phyloP scores from a whole-genome alignment of 2,113 vertebrate species.

The Epinephelus cyanopodus region DNA sequence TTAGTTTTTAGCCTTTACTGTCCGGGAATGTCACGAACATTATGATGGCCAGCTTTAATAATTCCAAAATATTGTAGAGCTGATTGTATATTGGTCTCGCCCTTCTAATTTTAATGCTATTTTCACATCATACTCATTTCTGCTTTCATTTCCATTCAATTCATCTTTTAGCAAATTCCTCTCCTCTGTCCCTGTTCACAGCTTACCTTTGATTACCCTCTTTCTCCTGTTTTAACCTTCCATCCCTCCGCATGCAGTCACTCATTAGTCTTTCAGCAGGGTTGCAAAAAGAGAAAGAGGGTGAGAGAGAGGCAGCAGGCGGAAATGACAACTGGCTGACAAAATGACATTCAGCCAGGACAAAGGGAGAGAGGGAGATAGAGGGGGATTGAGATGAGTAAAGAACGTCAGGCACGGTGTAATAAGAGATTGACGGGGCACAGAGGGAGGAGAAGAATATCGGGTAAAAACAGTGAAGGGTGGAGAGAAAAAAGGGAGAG shows the following conservation, averaged over 20 bases:
- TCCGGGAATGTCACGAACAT: too few species aligned
- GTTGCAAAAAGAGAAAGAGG: slow-evolving; percentile 28
- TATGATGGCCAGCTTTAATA: not conserved
- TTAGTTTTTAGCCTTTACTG: not conserved
- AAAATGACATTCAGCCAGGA: slow-evolving; percentile 67
- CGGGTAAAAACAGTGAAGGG: slow-evolving; percentile 46
- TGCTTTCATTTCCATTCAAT: not conserved
- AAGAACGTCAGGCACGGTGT: slow-evolving; percentile 57
- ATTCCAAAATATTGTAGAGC: not conserved
- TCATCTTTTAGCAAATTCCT: not conserved
- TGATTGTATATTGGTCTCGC: not conserved
- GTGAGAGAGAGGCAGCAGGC: slow-evolving; percentile 30
- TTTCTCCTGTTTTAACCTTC: slow-evolving; percentile 26
- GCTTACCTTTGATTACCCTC: slow-evolving; percentile 1
- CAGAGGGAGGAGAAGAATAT: slow-evolving; percentile 43
- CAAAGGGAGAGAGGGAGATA: slow-evolving; percentile 38
- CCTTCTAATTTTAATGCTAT: not conserved
- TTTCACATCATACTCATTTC: not conserved
- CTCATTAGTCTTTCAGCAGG: slow-evolving; percentile 64
- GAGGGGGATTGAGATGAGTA: slow-evolving; percentile 47
- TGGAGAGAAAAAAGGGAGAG: slow-evolving; percentile 22
- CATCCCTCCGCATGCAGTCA: slow-evolving; percentile 38
- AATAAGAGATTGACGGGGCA: slow-evolving; percentile 61
- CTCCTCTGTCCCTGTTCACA: not conserved
- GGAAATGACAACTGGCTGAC: slow-evolving; percentile 66